Evolutionary conservation across 2,113 vertebrate genomes (phyloP), one percentile per base, ranked within the genome.

Genomic region (Gobio gobio): DNA sequence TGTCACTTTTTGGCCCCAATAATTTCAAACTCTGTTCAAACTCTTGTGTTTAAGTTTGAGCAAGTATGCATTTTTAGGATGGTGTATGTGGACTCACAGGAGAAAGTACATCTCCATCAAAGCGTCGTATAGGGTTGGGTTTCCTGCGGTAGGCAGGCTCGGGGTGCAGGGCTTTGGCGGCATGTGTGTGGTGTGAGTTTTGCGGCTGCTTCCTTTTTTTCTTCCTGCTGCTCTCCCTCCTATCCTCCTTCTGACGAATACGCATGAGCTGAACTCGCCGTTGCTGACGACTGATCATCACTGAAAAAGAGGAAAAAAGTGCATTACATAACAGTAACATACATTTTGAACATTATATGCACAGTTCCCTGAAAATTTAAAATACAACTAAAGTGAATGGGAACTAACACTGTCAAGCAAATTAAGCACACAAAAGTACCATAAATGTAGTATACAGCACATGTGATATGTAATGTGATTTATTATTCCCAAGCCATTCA

Each of bases 41-140:
- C 29, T 29, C 29, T 29, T 14, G 54, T 64, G n/a, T 75, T n/a
- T n/a, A 1, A 40, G 9, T 77, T 10, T 76, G 74, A 5, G 14
- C 40, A n/a, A 43, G 58, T 47, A 20, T 79, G 66, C 26, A 26
- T 68, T 13, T 86, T 26, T 33, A 26, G 47, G 26, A 54, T 5
- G 14, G 22, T 66, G 5, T 66, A 33, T 16, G 59, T 43, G 40
- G 63, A 29, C 97, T 96, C 92, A 99, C 98, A 0, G 98, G 97
- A 22, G 98, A 99, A 61, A 99, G 97, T 83, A 99, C 97, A 20
- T 99, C 98, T 7, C 98, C 98, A 91, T 99, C 98, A 16, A 97
- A 99, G 92, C 97, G 97, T 78, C 97, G 97, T 88, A 99, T 96
- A 0, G 98, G 97, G 91, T 97, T 97, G 77, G 98, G 98, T 84